phyloP scores from a whole-genome alignment of 2,797 vertebrate species.

The Kryptolebias ocellatus region DNA sequence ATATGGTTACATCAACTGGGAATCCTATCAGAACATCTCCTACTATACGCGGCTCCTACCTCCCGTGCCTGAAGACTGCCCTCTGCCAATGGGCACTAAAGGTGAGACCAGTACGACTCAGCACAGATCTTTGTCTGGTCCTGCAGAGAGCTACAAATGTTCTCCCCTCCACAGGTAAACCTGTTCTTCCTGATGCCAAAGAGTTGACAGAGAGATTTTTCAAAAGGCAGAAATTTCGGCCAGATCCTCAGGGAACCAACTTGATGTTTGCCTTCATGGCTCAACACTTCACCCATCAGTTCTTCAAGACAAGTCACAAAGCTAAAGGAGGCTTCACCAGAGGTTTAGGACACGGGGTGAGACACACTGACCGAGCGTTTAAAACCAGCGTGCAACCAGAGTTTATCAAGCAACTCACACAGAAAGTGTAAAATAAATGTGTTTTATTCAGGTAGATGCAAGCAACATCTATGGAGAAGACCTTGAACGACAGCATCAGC shows the following conservation, averaged over 20 bases:
- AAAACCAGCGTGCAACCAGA: too few species aligned
- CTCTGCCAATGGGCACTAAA: constrained; percentile 90
- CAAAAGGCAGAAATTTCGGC: constrained; percentile 84
- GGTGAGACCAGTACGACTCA: constrained; percentile 74
- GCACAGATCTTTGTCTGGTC: neutral
- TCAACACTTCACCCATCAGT: constrained; percentile 98
- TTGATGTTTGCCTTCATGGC: constrained; percentile 97
- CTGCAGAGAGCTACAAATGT: neutral
- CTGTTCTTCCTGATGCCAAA: constrained; percentile 85
- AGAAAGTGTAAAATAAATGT: too few species aligned
- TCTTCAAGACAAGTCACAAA: constrained; percentile 89
- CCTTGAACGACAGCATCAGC: constrained; percentile 85
- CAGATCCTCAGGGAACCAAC: constrained; percentile 89
- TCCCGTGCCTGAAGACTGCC: constrained; percentile 89
- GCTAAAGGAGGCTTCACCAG: constrained; percentile 89
- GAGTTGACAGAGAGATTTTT: constrained; percentile 84
- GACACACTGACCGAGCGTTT: constrained; percentile 31
- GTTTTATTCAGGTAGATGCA: constrained; percentile 86
- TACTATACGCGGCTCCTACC: constrained; percentile 93
- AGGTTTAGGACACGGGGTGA: constrained; percentile 92
- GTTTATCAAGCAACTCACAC: neutral
- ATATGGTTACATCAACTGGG: constrained; percentile 93
- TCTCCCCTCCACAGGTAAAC: constrained; percentile 81
- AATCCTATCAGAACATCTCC: constrained; percentile 89
- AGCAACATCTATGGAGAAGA: constrained; percentile 91